Evolutionary conservation across 2,797 vertebrate genomes (phyloP).

Genomic region (Chelon labrosus): DNA sequence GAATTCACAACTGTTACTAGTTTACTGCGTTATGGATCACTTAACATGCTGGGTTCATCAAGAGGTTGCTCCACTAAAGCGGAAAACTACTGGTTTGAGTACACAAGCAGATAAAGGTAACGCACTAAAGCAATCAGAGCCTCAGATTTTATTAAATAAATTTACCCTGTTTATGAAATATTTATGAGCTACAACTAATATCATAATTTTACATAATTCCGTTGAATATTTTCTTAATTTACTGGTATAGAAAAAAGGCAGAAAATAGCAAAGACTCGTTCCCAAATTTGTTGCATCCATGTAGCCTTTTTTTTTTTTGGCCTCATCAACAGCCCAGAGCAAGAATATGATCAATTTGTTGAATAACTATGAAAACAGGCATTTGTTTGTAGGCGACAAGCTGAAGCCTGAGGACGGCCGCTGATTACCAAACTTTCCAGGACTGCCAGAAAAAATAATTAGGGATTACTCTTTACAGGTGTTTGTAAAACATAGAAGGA

Average conservation of each 20-base stretch:
- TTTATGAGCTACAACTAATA: neutral
- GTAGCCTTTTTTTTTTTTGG: neutral
- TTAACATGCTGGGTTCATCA: constrained; percentile 13
- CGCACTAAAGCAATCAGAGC: neutral
- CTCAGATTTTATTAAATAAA: neutral
- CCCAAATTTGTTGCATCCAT: neutral
- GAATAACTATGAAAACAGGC: neutral
- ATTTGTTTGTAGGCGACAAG: neutral
- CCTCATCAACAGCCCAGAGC: neutral
- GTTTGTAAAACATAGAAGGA: too few species aligned
- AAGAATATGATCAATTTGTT: neutral
- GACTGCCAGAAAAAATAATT: too few species aligned
- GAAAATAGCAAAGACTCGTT: neutral
- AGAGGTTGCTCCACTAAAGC: constrained; percentile 11
- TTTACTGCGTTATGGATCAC: constrained; percentile 8
- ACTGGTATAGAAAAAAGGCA: neutral
- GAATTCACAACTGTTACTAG: constrained; percentile 24
- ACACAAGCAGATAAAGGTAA: neutral
- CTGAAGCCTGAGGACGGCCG: neutral
- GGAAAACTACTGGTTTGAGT: neutral
- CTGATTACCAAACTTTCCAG: too few species aligned
- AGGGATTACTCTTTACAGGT: too few species aligned
- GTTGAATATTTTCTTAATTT: neutral
- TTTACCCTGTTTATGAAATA: too few species aligned
- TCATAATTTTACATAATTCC: neutral